These are phyloP conservation scores for Nibea albiflora DNA, from an alignment of 2,113 vertebrate genomes.

Conservation along the genomic window DNA sequence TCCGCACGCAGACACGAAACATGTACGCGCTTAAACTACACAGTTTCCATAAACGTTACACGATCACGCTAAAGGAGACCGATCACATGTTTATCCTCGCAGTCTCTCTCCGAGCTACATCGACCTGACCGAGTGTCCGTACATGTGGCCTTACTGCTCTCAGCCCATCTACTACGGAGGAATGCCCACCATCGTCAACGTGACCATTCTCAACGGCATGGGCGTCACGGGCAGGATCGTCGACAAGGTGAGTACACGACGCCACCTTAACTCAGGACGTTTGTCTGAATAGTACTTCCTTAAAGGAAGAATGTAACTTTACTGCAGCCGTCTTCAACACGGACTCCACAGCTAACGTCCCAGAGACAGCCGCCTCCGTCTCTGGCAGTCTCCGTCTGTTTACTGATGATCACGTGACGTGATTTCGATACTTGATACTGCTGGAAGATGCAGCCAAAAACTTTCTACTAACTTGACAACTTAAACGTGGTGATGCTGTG, in stretches of 20 bases:
- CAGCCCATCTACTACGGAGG: constrained; percentile 99
- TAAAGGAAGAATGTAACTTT: background rate
- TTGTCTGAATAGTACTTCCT: no score
- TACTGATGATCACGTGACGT: no score
- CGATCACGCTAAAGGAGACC: background rate
- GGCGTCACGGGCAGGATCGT: constrained; percentile 96
- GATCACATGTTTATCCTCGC: background rate
- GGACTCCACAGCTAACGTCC: no score
- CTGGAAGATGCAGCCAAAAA: no score
- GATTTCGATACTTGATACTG: no score
- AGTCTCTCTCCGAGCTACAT: constrained; percentile 98
- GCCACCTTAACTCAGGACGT: no score
- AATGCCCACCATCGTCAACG: constrained; percentile 97
- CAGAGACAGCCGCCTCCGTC: no score
- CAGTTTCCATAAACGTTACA: background rate
- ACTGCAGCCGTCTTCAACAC: no score
- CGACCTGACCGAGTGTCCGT: constrained; percentile 96
- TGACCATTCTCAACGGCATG: constrained; percentile 99
- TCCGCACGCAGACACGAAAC: background rate
- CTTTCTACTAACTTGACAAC: no score
- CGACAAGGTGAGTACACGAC: constrained; percentile 91
- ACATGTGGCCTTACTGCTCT: constrained; percentile 99
- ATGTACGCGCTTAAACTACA: background rate
- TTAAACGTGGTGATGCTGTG: no score
- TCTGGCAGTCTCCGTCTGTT: no score